Evolutionary conservation across 2,113 vertebrate species (phyloP).

Genomic region (Atherinomorus stipes): DNA sequence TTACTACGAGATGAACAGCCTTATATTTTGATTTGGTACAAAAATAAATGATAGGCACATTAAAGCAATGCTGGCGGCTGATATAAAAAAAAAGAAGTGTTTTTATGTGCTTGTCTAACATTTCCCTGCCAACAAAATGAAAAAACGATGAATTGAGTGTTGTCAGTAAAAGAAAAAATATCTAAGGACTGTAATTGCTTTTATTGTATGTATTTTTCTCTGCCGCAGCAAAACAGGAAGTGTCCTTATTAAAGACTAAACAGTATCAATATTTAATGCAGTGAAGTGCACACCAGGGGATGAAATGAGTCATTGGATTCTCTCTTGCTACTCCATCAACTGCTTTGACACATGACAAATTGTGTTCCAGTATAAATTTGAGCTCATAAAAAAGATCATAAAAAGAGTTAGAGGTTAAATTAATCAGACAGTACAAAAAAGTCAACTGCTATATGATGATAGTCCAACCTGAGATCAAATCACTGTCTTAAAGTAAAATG

Average conservation of each 20-base stretch:
- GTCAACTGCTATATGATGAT: not conserved
- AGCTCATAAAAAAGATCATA: too few relatives aligned
- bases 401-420: too few relatives aligned
- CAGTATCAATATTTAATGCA: constrained; percentile 61
- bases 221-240: constrained; percentile 46
- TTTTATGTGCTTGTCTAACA: not conserved
- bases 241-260: constrained; percentile 30
- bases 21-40: not conserved
- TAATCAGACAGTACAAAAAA: too few relatives aligned
- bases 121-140: not conserved
- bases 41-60: not conserved
- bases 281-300: constrained; percentile 37
- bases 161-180: not conserved
- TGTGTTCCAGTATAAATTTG: constrained; percentile 14
- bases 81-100: not conserved
- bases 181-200: not conserved
- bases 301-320: constrained; percentile 34
- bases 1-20: not conserved
- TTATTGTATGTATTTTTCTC: constrained; percentile 12
- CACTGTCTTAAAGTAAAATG: too few relatives aligned
- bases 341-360: constrained; percentile 44
- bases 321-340: constrained; percentile 21
- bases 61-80: not conserved
- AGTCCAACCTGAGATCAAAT: not conserved
- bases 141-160: not conserved